A percentile compares a stretch with the other conserved stretches of the same genome.
Evolutionary conservation across 1,140 invertebrate species (phyloP).

Genomic region (Planococcus citri): DNA sequence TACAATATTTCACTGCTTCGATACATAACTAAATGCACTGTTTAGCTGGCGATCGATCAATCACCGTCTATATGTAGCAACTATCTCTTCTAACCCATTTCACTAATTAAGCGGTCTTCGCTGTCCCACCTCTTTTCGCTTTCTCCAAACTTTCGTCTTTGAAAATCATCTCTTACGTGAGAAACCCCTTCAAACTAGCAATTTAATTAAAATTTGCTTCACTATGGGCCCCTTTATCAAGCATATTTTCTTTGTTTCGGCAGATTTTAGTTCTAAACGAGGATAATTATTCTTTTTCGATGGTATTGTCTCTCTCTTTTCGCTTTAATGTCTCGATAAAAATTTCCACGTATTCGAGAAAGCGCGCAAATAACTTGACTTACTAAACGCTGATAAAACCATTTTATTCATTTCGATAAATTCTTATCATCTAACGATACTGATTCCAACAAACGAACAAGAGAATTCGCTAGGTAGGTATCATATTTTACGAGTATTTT

Average conservation of each 20-base stretch:
- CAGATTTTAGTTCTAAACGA: not conserved
- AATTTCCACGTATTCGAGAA: not conserved
- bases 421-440: too few species aligned
- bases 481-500: too few species aligned
- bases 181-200: not conserved
- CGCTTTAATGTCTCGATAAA: not conserved
- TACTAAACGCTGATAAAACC: too few species aligned
- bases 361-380: not conserved
- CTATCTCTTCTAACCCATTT: conserved; percentile 3
- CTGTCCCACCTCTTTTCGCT: not conserved
- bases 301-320: not conserved
- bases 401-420: too few species aligned
- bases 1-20: not conserved
- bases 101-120: not conserved
- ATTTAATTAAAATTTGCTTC: conserved; percentile 8
- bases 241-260: not conserved
- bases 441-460: too few species aligned
- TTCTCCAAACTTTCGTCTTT: not conserved
- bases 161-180: not conserved
- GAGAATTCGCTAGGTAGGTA: too few species aligned
- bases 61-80: not conserved
- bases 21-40: not conserved
- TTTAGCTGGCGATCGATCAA: not conserved
- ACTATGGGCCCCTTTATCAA: not conserved
- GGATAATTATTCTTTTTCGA: too few species aligned